These are phyloP conservation scores for Anolis apletophallus DNA, from an alignment of 2,797 vertebrate genomes.

Conservation along the genomic window DNA sequence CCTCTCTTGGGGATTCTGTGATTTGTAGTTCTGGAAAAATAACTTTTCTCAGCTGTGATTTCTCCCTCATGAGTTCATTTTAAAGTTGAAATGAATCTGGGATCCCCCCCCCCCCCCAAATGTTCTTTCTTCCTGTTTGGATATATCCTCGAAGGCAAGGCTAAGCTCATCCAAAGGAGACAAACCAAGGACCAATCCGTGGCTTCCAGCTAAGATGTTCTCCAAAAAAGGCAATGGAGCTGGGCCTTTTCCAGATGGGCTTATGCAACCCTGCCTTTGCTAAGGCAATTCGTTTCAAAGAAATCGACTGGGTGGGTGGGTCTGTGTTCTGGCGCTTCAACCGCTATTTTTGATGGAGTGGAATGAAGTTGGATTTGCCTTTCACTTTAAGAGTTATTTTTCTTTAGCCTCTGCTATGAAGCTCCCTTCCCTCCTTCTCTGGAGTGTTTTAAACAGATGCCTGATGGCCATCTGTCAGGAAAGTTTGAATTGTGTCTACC, in stretches of 20 bases:
- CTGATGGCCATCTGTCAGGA: no score
- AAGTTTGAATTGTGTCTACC: no score
- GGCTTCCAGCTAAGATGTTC: conserved; percentile 47
- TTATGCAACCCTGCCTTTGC: neutral
- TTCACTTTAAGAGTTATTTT: no score
- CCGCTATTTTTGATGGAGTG: neutral
- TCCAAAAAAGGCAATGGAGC: neutral
- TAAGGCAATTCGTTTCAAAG: neutral
- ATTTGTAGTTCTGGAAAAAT: no score
- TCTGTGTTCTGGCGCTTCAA: neutral
- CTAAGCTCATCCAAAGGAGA: neutral
- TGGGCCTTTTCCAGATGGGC: neutral
- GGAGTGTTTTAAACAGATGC: no score
- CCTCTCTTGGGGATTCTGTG: neutral
- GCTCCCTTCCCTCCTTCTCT: no score
- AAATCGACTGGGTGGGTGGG: rapidly evolving
- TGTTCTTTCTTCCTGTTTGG: neutral
- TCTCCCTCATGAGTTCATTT: neutral
- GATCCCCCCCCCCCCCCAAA: no score
- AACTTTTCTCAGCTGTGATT: neutral
- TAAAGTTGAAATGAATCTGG: no score
- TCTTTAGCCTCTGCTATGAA: no score
- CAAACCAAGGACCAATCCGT: conserved; percentile 44
- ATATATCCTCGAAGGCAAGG: neutral
- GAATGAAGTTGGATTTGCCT: neutral